phyloP scores from a whole-genome alignment of 2,888 invertebrate species.

The Diachrysia chrysitis region DNA sequence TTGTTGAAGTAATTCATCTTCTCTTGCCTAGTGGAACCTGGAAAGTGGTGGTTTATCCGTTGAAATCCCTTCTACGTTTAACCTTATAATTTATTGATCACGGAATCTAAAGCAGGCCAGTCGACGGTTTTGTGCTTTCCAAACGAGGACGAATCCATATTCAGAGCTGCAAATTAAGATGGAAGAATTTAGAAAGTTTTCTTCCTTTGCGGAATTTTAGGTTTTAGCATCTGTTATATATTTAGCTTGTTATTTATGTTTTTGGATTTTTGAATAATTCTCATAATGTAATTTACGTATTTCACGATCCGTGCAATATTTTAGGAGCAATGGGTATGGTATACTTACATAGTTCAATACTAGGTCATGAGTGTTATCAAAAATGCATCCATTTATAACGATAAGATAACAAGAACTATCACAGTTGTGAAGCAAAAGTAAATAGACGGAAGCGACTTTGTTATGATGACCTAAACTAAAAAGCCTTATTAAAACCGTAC shows the following conservation, averaged over 20 bases:
- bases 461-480: not conserved
- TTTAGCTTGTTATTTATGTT: not conserved
- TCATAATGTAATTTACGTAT: not conserved
- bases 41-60: conserved; percentile 35
- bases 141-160: conserved; percentile 39
- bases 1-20: not conserved
- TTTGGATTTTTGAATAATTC: not conserved
- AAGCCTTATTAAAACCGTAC: not conserved
- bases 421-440: not conserved
- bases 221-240: not conserved
- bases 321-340: not conserved
- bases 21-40: conserved; percentile 5
- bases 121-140: conserved; percentile 19
- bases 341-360: not conserved
- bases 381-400: not conserved
- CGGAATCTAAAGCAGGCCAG: conserved; percentile 21
- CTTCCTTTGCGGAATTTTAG: conserved; percentile 13
- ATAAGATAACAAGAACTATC: not conserved
- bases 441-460: not conserved
- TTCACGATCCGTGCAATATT: not conserved
- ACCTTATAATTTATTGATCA: conserved; percentile 39
- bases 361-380: not conserved
- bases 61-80: conserved; percentile 18
- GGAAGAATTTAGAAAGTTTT: conserved; percentile 35
- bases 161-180: conserved; percentile 11